A percentile compares a stretch with the other conserved stretches of the same genome.
Conservation (phyloP, 2,888 invertebrate species). For the Syrphus vitripennis region DNA sequence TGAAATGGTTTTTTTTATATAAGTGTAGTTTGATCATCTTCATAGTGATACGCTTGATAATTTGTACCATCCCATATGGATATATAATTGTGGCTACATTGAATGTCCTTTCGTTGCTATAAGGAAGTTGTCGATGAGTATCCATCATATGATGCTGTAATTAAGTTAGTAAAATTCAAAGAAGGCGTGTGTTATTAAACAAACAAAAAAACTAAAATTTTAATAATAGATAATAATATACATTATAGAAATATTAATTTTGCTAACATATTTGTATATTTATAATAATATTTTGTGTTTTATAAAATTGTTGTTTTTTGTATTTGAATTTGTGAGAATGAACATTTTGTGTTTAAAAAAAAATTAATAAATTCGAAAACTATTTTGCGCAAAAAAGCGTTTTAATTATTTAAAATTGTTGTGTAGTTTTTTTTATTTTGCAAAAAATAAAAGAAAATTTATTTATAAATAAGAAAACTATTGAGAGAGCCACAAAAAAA, state of each 20-base stretch:
- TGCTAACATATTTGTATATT: background rate
- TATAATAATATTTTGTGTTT: background rate
- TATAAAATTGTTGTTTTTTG: background rate
- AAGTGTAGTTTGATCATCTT: slow-evolving; percentile 74
- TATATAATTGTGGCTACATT: slow-evolving; percentile 74
- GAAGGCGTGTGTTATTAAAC: slow-evolving; percentile 66
- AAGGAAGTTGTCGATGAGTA: slow-evolving; percentile 88
- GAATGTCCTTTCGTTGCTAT: slow-evolving; percentile 81
- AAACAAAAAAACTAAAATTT: slow-evolving; percentile 33
- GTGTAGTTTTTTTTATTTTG: slow-evolving; percentile 46
- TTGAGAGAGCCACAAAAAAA: slow-evolving; percentile 38
- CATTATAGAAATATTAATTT: slow-evolving; percentile 9
- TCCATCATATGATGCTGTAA: slow-evolving; percentile 88
- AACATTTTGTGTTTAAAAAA: slow-evolving; percentile 37
- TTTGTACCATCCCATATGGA: slow-evolving; percentile 74
- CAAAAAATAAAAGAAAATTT: slow-evolving; percentile 35
- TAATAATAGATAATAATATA: too few relatives aligned
- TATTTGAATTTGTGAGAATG: slow-evolving; percentile 17
- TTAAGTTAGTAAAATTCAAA: slow-evolving; percentile 75
- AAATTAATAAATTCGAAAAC: slow-evolving; percentile 6
- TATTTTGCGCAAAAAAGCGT: slow-evolving; percentile 47
- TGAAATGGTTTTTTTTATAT: slow-evolving; percentile 60
- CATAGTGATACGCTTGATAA: slow-evolving; percentile 74
- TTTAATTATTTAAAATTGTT: slow-evolving; percentile 29
- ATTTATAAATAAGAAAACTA: slow-evolving; percentile 15